Evolutionary conservation across 2,113 vertebrate genomes (phyloP).

Genomic region (Tauraco erythrolophus): DNA sequence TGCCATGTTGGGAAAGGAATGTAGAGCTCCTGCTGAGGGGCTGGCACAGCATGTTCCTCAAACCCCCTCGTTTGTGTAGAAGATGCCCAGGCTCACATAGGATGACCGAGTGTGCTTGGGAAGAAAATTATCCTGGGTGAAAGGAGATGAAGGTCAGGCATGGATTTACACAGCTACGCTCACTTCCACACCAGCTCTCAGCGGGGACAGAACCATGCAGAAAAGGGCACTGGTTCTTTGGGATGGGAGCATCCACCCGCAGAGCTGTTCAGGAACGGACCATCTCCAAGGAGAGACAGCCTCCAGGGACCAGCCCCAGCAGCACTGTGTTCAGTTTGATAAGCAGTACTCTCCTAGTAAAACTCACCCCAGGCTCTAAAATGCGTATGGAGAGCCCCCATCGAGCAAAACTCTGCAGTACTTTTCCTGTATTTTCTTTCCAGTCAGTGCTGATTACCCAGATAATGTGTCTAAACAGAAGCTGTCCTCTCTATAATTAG

Average conservation of each 20-base stretch:
- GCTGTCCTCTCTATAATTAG: conserved; percentile 78
- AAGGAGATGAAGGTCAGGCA: neutral
- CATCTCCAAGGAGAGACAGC: neutral
- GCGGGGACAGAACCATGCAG: neutral
- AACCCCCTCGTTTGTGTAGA: neutral
- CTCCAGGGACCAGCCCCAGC: neutral
- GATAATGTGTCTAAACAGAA: conserved; percentile 79
- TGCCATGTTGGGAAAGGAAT: conserved; percentile 22
- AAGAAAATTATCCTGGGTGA: conserved; percentile 1
- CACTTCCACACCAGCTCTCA: neutral
- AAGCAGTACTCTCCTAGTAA: conserved; percentile 12
- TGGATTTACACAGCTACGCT: conserved; percentile 1
- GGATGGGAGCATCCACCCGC: neutral
- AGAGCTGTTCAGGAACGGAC: neutral
- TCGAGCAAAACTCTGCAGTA: conserved; percentile 52
- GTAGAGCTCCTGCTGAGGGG: conserved; percentile 26
- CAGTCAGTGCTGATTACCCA: conserved; percentile 75
- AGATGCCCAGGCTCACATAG: neutral
- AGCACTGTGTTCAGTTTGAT: neutral
- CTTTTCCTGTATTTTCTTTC: conserved; percentile 71
- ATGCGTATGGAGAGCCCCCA: conserved; percentile 49
- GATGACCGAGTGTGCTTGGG: neutral
- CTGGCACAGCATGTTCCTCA: neutral
- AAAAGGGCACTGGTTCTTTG: neutral
- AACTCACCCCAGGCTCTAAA: conserved; percentile 50